phyloP scores from a whole-genome alignment of 2,888 invertebrate species.

The Cephus pulcher region DNA sequence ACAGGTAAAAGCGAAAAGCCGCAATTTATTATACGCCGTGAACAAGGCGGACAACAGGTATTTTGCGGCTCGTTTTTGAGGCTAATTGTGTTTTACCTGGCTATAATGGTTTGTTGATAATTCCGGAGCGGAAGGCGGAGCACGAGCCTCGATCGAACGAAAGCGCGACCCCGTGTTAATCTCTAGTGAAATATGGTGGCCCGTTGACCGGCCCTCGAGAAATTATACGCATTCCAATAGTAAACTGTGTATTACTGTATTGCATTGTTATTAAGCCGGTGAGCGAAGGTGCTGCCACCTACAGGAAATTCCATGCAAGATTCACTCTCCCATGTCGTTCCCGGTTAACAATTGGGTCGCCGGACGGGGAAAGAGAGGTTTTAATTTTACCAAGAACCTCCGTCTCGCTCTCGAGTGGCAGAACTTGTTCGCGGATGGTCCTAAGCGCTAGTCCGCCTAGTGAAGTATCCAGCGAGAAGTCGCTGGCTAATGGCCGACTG shows the following conservation, averaged over 20 bases:
- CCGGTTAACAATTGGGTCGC: background rate
- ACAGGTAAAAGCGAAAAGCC: conserved; percentile 33
- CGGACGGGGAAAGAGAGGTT: background rate
- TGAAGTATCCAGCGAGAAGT: background rate
- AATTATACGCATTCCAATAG: conserved; percentile 24
- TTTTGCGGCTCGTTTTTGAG: conserved; percentile 25
- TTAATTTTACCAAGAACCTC: background rate
- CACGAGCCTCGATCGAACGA: conserved; percentile 42
- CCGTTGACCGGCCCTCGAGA: conserved; percentile 38
- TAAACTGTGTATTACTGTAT: background rate
- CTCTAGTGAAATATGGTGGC: conserved; percentile 54
- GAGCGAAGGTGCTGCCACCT: background rate
- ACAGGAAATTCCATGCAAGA: background rate
- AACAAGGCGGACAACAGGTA: conserved; percentile 18
- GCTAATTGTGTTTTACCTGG: conserved; percentile 28
- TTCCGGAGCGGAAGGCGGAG: conserved; percentile 22
- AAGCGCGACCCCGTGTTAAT: conserved; percentile 56
- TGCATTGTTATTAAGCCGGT: background rate
- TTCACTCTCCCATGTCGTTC: background rate
- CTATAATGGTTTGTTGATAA: conserved; percentile 32
- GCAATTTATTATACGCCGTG: conserved; percentile 26
- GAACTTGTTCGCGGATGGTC: background rate
- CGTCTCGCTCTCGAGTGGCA: background rate
- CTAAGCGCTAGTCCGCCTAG: background rate
- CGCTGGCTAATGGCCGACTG: conserved; percentile 59